A percentile compares a stretch with the other conserved stretches of the same genome.
Evolutionary conservation across 30 jellyfish, hydroid and myxozoan species (phyloP).

Genomic region (Catostylus mosaicus): DNA sequence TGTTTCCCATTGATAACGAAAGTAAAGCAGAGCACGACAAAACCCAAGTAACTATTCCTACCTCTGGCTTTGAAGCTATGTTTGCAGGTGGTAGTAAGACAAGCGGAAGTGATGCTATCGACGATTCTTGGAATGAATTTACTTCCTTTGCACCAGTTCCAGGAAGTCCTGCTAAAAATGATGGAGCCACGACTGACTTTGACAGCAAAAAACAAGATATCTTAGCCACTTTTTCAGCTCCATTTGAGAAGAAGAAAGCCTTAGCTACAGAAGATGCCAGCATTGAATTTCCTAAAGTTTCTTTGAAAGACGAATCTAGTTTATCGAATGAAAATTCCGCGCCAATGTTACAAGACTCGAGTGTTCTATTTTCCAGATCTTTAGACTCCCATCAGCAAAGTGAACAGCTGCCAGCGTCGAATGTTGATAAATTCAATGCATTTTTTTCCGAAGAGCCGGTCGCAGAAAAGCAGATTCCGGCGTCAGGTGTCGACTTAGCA

Average conservation of each 20-base stretch:
- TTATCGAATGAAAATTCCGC: not conserved
- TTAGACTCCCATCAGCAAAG: not conserved
- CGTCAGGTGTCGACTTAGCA: not conserved
- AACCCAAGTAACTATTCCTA: not conserved
- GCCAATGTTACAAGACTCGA: not conserved
- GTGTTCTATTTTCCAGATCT: not conserved
- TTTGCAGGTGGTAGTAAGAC: not conserved
- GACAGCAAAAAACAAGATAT: not conserved
- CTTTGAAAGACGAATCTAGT: not conserved
- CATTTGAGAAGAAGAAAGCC: not conserved
- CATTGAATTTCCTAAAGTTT: not conserved
- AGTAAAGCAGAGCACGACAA: not conserved
- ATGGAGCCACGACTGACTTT: not conserved
- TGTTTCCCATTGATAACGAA: not conserved
- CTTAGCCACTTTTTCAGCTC: not conserved
- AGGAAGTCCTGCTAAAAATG: not conserved
- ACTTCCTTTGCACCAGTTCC: conserved; percentile 36
- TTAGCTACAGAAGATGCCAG: not conserved
- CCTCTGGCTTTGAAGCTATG: not conserved
- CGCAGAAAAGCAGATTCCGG: not conserved
- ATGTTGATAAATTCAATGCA: not conserved
- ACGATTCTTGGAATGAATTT: conserved; percentile 64
- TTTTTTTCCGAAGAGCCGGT: not conserved
- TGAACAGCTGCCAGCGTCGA: not conserved
- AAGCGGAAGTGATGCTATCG: not conserved